A percentile compares a stretch with the other conserved stretches of the same genome.
phyloP scores from a whole-genome alignment of 53 echinoderm and acorn worm genomes.

The Antedon mediterranea region DNA sequence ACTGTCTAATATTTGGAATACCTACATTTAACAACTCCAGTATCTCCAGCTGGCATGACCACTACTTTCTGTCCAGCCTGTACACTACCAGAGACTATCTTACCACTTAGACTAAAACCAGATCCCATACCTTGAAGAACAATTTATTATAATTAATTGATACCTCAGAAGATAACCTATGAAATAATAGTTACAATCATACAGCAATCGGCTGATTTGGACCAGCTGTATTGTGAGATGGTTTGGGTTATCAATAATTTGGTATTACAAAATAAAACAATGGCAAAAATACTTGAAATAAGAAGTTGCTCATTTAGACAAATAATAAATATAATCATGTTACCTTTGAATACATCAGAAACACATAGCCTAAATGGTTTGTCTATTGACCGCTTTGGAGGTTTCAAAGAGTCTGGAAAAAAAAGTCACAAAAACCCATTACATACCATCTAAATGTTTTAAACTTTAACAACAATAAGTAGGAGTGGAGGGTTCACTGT shows the following conservation, averaged over 20 bases:
- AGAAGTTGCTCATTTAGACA: too few species aligned
- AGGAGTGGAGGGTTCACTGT: too few species aligned
- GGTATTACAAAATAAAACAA: not conserved
- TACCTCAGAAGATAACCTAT: too few species aligned
- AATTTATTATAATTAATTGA: too few species aligned
- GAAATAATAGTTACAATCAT: too few species aligned
- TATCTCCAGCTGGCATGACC: slow-evolving; percentile 73
- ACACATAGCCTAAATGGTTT: slow-evolving; percentile 69
- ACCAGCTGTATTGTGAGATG: too few species aligned
- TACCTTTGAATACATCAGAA: slow-evolving; percentile 96
- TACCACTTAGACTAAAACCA: slow-evolving; percentile 81
- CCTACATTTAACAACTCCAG: slow-evolving; percentile 63
- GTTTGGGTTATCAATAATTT: too few species aligned
- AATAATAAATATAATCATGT: too few species aligned
- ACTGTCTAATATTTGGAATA: not conserved
- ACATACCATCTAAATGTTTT: too few species aligned
- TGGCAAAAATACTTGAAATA: too few species aligned
- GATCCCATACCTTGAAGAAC: slow-evolving; percentile 61
- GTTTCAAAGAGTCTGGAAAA: slow-evolving; percentile 55
- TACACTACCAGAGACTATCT: slow-evolving; percentile 77
- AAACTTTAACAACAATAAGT: too few species aligned
- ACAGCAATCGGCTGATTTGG: too few species aligned
- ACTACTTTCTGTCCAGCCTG: slow-evolving; percentile 73
- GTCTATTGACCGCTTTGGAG: slow-evolving; percentile 73
- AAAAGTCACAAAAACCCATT: slow-evolving; percentile 4